These are phyloP conservation scores for Thaumatotibia leucotreta DNA, from an alignment of 1,140 invertebrate genomes.

Conservation along the genomic window DNA sequence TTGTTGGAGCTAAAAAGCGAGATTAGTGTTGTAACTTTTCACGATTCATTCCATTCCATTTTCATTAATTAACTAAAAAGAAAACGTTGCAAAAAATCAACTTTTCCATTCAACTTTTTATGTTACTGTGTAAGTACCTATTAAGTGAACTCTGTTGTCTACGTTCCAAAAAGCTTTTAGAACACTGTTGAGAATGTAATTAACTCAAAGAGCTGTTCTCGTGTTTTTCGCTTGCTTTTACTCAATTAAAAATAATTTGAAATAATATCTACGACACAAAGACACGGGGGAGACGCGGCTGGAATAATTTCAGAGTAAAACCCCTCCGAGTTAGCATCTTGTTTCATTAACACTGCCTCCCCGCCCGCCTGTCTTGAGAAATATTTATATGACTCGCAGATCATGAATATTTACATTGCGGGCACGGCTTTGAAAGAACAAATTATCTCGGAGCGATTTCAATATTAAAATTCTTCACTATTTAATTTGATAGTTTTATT, in stretches of 20 bases:
- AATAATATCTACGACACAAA: conserved; percentile 64
- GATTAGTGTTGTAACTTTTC: conserved; percentile 70
- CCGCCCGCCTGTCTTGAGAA: conserved; percentile 37
- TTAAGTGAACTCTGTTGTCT: neutral
- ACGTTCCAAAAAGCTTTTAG: conserved; percentile 47
- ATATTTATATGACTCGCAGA: conserved; percentile 55
- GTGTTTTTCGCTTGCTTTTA: conserved; percentile 66
- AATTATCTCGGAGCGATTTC: conserved; percentile 36
- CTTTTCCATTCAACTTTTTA: conserved; percentile 17
- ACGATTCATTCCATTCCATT: conserved; percentile 62
- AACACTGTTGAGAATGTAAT: conserved; percentile 52
- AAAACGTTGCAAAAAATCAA: conserved; percentile 31
- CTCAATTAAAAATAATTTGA: conserved; percentile 73
- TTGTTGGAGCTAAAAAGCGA: conserved; percentile 56
- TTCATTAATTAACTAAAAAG: conserved; percentile 56
- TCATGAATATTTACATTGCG: conserved; percentile 63
- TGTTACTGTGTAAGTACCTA: neutral
- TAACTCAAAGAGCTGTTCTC: conserved; percentile 55
- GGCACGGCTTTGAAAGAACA: conserved; percentile 34
- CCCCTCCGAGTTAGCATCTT: conserved; percentile 60
- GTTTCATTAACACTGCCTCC: conserved; percentile 59
- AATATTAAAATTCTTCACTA: conserved; percentile 26
- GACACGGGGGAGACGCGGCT: conserved; percentile 40
- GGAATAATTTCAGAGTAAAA: conserved; percentile 61
- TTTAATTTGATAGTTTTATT: conserved; percentile 49